These are phyloP conservation scores for Grammomys dolichurus DNA, from an alignment of 2,113 vertebrate genomes.

Conservation along the genomic window DNA sequence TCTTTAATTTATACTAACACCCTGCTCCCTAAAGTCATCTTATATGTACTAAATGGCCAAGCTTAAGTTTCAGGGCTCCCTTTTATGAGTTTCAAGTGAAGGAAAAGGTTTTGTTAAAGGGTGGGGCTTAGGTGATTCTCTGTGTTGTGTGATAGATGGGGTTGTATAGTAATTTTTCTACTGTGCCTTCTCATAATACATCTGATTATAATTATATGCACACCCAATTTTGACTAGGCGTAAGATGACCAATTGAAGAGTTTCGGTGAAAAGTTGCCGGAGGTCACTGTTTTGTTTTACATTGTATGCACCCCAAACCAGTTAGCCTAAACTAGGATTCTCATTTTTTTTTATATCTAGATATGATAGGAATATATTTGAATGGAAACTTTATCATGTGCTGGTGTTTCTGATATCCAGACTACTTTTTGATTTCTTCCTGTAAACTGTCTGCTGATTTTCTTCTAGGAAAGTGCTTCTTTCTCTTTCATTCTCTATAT, in stretches of 20 bases:
- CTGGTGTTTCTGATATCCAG: neutral
- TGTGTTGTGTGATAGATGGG: neutral
- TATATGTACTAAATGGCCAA: neutral
- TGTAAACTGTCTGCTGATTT: conserved; percentile 10
- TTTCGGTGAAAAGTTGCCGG: neutral
- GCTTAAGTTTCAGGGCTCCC: neutral
- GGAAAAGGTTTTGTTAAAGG: neutral
- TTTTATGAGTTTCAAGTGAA: neutral
- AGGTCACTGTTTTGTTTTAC: neutral
- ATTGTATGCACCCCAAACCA: neutral
- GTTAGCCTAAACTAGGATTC: neutral
- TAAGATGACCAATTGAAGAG: neutral
- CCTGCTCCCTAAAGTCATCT: too few species aligned
- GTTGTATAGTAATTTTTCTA: neutral
- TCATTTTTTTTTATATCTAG: neutral
- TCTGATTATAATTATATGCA: neutral
- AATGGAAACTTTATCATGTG: neutral
- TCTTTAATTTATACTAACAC: too few species aligned
- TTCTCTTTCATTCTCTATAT: neutral
- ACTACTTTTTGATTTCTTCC: conserved; percentile 11
- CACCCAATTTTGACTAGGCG: neutral
- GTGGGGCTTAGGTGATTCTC: neutral
- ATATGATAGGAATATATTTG: neutral
- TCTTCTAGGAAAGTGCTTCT: neutral
- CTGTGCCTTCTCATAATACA: neutral